These are phyloP conservation scores for Acanthosepion esculentum DNA, from an alignment of 2,888 invertebrate genomes.

Conservation along the genomic window DNA sequence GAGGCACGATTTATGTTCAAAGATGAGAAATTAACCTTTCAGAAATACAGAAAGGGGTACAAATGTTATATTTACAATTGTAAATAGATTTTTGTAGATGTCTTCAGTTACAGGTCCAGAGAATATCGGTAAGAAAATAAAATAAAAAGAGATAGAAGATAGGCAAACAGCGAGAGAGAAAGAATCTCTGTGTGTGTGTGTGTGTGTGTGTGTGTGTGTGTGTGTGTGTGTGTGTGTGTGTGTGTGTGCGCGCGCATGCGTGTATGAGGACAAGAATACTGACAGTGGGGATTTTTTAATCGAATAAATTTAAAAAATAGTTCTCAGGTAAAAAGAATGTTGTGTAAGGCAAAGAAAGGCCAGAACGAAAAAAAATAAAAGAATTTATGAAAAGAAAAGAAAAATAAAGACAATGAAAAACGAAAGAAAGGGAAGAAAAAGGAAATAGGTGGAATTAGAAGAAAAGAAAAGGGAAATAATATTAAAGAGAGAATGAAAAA, in stretches of 20 bases:
- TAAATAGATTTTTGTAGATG: background rate
- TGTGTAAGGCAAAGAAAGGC: too few species aligned
- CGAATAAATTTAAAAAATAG: too few species aligned
- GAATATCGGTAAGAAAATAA: background rate
- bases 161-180: background rate
- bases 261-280: background rate
- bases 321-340: too few species aligned
- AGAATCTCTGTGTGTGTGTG: too few species aligned
- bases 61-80: background rate
- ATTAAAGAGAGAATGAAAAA: too few species aligned
- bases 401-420: too few species aligned
- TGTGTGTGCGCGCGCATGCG: background rate
- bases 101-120: background rate
- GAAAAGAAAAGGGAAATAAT: too few species aligned
- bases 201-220: background rate
- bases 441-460: too few species aligned
- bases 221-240: background rate
- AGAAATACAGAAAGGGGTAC: background rate
- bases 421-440: too few species aligned
- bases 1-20: background rate
- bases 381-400: too few species aligned
- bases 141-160: background rate
- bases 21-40: constrained; percentile 3
- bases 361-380: too few species aligned
- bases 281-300: too few species aligned